Conservation (phyloP, 2,888 invertebrate genomes). For the Phyllotreta cruciferae region DNA sequence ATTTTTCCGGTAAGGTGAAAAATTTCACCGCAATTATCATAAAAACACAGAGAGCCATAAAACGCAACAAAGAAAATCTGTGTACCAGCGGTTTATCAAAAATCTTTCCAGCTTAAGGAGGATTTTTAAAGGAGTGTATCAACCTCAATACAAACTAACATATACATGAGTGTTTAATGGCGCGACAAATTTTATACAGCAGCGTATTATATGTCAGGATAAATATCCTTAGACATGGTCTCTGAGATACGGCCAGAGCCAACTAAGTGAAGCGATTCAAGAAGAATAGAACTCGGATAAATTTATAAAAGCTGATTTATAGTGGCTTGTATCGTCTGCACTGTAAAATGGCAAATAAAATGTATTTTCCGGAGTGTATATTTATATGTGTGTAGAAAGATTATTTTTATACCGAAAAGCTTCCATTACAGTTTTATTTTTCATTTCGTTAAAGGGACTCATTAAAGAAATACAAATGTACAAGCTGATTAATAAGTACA, state of each 20-base stretch:
- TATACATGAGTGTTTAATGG: slow-evolving; percentile 59
- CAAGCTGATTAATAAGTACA: neutral
- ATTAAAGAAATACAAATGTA: no score
- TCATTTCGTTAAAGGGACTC: no score
- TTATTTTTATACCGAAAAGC: no score
- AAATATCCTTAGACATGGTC: slow-evolving; percentile 57
- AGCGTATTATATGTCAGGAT: slow-evolving; percentile 59
- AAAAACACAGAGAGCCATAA: slow-evolving; percentile 1
- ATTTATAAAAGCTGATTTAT: slow-evolving; percentile 60
- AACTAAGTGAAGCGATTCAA: slow-evolving; percentile 59
- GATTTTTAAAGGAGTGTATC: slow-evolving; percentile 42
- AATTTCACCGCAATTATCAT: neutral
- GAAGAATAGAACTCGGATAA: slow-evolving; percentile 59
- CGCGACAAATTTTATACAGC: slow-evolving; percentile 61
- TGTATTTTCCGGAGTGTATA: slow-evolving; percentile 49
- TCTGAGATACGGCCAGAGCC: slow-evolving; percentile 56
- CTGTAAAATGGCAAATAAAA: slow-evolving; percentile 55
- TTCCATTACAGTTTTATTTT: no score
- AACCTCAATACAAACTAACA: slow-evolving; percentile 49
- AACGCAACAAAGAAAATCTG: slow-evolving; percentile 14
- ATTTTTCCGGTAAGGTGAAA: no score
- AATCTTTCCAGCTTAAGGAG: slow-evolving; percentile 29
- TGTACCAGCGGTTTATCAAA: slow-evolving; percentile 28
- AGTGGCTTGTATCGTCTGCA: slow-evolving; percentile 55
- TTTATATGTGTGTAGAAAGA: no score